Evolutionary conservation across 2,888 invertebrate species (phyloP), one percentile per base, ranked within the genome.

Genomic region (Microchrysa polita): DNA sequence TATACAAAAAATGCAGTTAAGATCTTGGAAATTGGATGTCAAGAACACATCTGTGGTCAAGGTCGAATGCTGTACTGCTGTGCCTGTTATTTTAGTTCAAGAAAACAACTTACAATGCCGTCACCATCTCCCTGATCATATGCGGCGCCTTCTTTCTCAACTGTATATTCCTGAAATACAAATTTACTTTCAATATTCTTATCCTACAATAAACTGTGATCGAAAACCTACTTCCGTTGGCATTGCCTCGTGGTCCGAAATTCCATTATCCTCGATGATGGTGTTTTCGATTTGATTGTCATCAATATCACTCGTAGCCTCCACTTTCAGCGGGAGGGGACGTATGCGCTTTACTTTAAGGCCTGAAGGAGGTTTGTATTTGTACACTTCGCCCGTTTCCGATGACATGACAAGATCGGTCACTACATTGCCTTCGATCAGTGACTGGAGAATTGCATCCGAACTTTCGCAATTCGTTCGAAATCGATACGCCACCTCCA

Each of bases 401-500:
- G 22, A 75, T 57, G 59, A 77, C 76, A 69, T 74, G 72, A 72
- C 76, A 22, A 20, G 69, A 71, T 53, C 75, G 78, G 75, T 42
- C 80, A 77, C 22, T 75, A 74, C 18, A 76, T 76, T 22, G 77
- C 78, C 67, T 14, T 73, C 79, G 16, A 77, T 73, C 72, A 81
- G 79, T 16, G 79, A 78, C 67, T 76, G 80, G 22, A 84, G 81
- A 4, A 85, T 80, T 2, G 82, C 80, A 52, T 80, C 80, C 0
- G 84, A 82, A n/a, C 81, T 79, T 52, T 82, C 79, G 57, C 84
- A 84, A 69, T 83, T 84, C 48, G 80, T 80, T 0, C 81, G 81
- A 74, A 85, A 85, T 23, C 81, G 80, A 77, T 81, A 84, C 2
- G 84, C 81, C 1, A 81, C 78, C 61, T 79, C 79, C 1, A 85